Conservation (phyloP, 1,140 invertebrate species). For the Caenorhabditis tropicalis region DNA sequence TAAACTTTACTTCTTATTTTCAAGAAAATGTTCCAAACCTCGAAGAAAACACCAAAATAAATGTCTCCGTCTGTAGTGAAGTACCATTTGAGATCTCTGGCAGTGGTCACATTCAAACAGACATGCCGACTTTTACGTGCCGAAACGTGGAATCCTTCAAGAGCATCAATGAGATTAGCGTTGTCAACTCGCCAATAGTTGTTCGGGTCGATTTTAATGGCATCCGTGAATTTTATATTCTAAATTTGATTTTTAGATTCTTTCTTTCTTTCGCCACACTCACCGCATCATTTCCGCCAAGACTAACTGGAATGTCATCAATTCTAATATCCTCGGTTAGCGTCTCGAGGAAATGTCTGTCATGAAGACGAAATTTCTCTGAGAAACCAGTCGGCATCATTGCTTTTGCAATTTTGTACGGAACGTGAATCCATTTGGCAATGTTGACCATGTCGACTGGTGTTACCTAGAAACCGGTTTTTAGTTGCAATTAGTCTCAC, state of each 20-base stretch:
- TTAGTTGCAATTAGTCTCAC: background rate
- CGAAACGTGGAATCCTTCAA: constrained; percentile 63
- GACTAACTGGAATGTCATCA: constrained; percentile 65
- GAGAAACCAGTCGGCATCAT: constrained; percentile 72
- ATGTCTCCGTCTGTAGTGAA: constrained; percentile 70
- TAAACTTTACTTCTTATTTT: constrained; percentile 19
- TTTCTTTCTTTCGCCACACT: background rate
- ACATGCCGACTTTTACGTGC: constrained; percentile 64
- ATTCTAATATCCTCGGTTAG: constrained; percentile 64
- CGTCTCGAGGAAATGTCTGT: constrained; percentile 64
- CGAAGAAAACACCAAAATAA: constrained; percentile 70
- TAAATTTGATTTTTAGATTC: constrained; percentile 37
- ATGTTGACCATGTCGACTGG: constrained; percentile 72
- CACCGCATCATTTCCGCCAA: constrained; percentile 67
- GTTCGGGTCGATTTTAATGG: constrained; percentile 53
- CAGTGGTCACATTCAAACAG: constrained; percentile 57
- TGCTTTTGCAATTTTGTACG: constrained; percentile 63
- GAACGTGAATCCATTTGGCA: constrained; percentile 71
- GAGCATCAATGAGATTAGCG: constrained; percentile 53
- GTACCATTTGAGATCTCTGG: constrained; percentile 66
- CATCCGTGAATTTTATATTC: constrained; percentile 66
- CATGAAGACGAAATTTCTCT: constrained; percentile 69
- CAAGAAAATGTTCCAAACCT: constrained; percentile 44
- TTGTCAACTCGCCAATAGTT: constrained; percentile 64
- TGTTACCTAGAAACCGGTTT: constrained; percentile 53